Conservation (phyloP, 2,888 invertebrate genomes). For the Embidobia sp. region DNA sequence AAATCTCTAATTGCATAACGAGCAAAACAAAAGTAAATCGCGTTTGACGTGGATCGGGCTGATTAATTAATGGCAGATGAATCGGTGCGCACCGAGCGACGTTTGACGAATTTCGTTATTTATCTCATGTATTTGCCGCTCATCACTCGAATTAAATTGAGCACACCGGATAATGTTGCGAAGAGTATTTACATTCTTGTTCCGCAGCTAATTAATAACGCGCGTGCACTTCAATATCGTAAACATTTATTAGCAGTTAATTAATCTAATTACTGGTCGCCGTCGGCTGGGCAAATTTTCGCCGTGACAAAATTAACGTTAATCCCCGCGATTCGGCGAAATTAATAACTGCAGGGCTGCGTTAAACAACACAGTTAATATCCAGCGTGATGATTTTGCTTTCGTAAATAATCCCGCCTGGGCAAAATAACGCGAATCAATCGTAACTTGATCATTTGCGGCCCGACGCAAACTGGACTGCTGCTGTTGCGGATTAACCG, state of each 20-base stretch:
- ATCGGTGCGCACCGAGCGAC: conserved; percentile 25
- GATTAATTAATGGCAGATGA: conserved; percentile 36
- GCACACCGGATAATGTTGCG: conserved; percentile 51
- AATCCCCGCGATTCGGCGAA: conserved; percentile 25
- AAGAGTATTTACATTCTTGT: conserved; percentile 60
- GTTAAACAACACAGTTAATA: conserved; percentile 23
- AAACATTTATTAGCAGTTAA: conserved; percentile 57
- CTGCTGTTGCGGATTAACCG: too few relatives aligned
- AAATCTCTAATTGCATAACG: conserved; percentile 10
- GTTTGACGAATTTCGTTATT: conserved; percentile 57
- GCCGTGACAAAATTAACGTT: conserved; percentile 25
- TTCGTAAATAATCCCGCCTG: too few relatives aligned
- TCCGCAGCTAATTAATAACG: conserved; percentile 61
- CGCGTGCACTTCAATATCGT: conserved; percentile 56
- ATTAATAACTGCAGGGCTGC: conserved; percentile 10
- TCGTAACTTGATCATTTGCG: too few relatives aligned
- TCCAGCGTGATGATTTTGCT: not conserved
- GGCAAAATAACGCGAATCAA: too few relatives aligned
- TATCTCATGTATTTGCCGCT: conserved; percentile 53
- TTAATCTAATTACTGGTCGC: conserved; percentile 54
- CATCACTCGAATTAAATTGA: conserved; percentile 57
- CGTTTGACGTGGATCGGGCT: conserved; percentile 20
- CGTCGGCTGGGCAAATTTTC: conserved; percentile 30
- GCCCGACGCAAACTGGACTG: too few relatives aligned
- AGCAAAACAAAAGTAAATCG: conserved; percentile 25